These are phyloP conservation scores for Porites divaricata DNA, from an alignment of 92 coral and sea anemone species.

Conservation along the genomic window DNA sequence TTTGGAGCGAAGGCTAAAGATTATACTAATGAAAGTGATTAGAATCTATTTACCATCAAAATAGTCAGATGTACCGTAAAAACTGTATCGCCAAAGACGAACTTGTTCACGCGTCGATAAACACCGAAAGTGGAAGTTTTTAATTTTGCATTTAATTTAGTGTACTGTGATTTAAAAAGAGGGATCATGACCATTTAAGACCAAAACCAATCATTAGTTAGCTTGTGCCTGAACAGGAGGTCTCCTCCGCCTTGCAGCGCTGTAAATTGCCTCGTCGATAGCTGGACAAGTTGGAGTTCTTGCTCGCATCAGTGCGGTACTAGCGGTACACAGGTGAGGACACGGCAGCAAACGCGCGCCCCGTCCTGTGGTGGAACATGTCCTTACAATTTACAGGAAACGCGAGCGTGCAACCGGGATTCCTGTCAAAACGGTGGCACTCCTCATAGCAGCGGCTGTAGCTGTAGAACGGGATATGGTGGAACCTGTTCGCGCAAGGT, in stretches of 20 bases:
- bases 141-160: too few species aligned
- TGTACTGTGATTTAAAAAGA: too few species aligned
- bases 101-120: too few species aligned
- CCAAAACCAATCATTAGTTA: too few species aligned
- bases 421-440: slow-evolving; percentile 74
- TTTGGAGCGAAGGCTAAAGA: too few species aligned
- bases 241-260: slow-evolving; percentile 64
- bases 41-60: too few species aligned
- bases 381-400: slow-evolving; percentile 51
- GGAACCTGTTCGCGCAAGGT: slow-evolving; percentile 80
- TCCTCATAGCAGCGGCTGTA: slow-evolving; percentile 60
- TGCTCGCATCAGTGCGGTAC: slow-evolving; percentile 71
- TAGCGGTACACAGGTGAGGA: slow-evolving; percentile 66
- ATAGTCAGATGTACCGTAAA: too few species aligned
- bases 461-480: slow-evolving; percentile 67
- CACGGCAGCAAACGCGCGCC: slow-evolving; percentile 23
- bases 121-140: too few species aligned
- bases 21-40: too few species aligned
- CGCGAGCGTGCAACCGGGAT: slow-evolving; percentile 68
- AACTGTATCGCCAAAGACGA: too few species aligned
- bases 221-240: not conserved
- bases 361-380: slow-evolving; percentile 77
- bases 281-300: slow-evolving; percentile 76
- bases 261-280: slow-evolving; percentile 65
- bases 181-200: not conserved